phyloP scores from a whole-genome alignment of 2,113 vertebrate species.

The Carassius gibelio region DNA sequence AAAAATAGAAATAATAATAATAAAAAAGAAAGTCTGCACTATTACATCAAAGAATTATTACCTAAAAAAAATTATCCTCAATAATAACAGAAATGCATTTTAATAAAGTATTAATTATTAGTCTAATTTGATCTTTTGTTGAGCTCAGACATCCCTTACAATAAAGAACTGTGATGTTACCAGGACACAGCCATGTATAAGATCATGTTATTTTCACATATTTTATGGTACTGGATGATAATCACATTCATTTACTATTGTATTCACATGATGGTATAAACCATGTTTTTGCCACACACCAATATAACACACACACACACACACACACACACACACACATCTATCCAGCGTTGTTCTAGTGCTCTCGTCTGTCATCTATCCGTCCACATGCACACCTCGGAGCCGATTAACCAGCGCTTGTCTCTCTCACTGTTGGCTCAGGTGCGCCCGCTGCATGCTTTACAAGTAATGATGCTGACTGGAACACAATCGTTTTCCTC shows the following conservation, averaged over 20 bases:
- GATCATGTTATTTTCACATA: neutral
- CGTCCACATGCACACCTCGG: neutral
- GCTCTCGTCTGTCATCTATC: neutral
- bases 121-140: too few relatives aligned
- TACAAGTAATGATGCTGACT: slow-evolving; percentile 9
- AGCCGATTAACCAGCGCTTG: neutral
- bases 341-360: neutral
- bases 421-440: neutral
- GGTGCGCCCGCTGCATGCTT: neutral
- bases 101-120: neutral
- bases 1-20: too few relatives aligned
- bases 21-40: neutral
- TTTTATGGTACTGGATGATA: too few relatives aligned
- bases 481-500: neutral
- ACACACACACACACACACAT: neutral
- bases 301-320: too few relatives aligned
- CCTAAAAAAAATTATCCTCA: neutral
- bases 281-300: too few relatives aligned
- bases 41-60: neutral
- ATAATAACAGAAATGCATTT: neutral
- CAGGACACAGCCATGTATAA: neutral
- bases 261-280: neutral
- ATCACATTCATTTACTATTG: neutral
- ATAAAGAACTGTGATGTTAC: neutral
- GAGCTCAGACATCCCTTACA: neutral